Conservation (phyloP, 2,888 invertebrate species). For the Lapara coniferarum region DNA sequence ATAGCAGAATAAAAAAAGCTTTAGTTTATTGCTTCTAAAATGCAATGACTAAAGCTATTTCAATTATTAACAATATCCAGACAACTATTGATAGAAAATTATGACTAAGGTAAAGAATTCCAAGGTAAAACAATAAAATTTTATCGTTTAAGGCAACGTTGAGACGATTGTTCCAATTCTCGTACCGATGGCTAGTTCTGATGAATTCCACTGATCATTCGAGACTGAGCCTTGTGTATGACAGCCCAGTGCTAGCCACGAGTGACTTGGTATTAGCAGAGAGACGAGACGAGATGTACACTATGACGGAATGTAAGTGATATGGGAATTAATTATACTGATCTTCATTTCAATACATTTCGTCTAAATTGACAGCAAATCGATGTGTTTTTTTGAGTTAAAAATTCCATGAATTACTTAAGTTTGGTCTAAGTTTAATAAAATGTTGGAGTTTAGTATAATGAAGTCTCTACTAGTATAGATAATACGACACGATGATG, state of each 20-base stretch:
- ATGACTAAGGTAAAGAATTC: slow-evolving; percentile 1
- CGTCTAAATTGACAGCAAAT: background rate
- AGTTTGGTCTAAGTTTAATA: no score
- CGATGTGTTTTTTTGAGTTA: no score
- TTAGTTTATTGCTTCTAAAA: background rate
- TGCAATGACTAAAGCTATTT: background rate
- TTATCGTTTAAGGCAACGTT: slow-evolving; percentile 9
- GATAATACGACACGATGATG: no score
- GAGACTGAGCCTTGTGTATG: slow-evolving; percentile 37
- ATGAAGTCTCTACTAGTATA: no score
- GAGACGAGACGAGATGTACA: slow-evolving; percentile 39
- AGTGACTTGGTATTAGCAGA: slow-evolving; percentile 63
- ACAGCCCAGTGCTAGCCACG: slow-evolving; percentile 49
- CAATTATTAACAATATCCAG: background rate
- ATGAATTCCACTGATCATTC: slow-evolving; percentile 35
- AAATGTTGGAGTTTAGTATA: no score
- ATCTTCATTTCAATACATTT: background rate
- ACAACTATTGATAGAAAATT: background rate
- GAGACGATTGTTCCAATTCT: slow-evolving; percentile 48
- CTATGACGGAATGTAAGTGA: slow-evolving; percentile 58
- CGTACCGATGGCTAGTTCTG: slow-evolving; percentile 64
- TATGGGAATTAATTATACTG: no score
- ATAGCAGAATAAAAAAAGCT: no score
- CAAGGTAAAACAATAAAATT: slow-evolving; percentile 45
- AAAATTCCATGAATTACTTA: no score